phyloP scores from a whole-genome alignment of 2,113 vertebrate species.

The Istiophorus platypterus region DNA sequence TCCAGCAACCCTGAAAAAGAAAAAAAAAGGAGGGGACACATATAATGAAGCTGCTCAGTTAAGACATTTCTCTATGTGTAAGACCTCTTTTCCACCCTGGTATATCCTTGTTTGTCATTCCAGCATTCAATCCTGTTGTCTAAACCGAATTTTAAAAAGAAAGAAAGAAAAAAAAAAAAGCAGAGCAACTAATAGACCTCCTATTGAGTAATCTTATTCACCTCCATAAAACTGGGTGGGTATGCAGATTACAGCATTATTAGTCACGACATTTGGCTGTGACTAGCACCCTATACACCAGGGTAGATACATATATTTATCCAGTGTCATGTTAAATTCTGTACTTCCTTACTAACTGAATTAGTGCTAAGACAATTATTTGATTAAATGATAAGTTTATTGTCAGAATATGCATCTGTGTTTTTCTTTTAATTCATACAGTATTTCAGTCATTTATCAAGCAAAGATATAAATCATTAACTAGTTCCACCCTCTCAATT shows the following conservation, averaged over 20 bases:
- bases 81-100: background rate
- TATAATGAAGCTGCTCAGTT: background rate
- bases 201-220: conserved; percentile 45
- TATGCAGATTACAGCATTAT: conserved; percentile 18
- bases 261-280: conserved; percentile 46
- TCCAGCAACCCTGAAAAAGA: conserved; percentile 24
- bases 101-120: no score
- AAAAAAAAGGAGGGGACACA: no score
- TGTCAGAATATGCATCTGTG: background rate
- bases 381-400: background rate
- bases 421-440: no score
- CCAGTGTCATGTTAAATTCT: background rate
- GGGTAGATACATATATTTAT: background rate
- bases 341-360: background rate
- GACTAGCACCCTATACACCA: conserved; percentile 12
- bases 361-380: background rate
- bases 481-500: background rate
- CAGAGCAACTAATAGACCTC: background rate
- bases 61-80: background rate
- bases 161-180: conserved; percentile 6
- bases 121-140: background rate
- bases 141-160: conserved; percentile 5
- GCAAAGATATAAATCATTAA: background rate
- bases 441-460: background rate
- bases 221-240: conserved; percentile 43